A percentile compares a stretch with the other conserved stretches of the same genome.
Evolutionary conservation across 2,113 vertebrate species (phyloP).

Genomic region (Semicossyphus pulcher): DNA sequence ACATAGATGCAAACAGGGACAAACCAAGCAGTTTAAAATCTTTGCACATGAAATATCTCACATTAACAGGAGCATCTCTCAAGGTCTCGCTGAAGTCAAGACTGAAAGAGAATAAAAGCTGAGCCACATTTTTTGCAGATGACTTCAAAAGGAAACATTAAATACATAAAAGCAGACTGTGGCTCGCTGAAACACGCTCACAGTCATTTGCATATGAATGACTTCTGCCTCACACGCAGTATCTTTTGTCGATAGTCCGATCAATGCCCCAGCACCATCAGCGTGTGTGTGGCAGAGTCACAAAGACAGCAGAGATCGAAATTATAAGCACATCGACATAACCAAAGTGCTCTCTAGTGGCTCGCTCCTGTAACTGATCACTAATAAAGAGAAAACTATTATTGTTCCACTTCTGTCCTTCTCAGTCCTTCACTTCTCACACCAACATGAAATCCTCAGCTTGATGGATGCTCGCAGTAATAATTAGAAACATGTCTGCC

Average conservation of each 20-base stretch:
- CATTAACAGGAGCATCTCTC: not conserved
- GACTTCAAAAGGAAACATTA: not conserved
- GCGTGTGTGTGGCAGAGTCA: not conserved
- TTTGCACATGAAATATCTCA: not conserved
- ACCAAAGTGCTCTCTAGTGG: conserved; percentile 52
- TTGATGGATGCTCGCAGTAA: conserved; percentile 35
- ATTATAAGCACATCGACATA: not conserved
- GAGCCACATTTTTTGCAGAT: not conserved
- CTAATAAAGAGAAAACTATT: not conserved
- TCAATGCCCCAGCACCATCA: not conserved
- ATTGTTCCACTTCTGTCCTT: not conserved
- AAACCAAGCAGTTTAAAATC: not conserved
- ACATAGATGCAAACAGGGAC: not conserved
- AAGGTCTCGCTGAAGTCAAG: not conserved
- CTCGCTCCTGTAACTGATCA: conserved; percentile 5
- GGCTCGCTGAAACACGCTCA: not conserved
- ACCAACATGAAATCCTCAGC: conserved; percentile 1
- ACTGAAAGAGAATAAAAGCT: not conserved
- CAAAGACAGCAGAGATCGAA: conserved; percentile 5
- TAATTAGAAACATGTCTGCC: conserved; percentile 44
- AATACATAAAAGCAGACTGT: not conserved
- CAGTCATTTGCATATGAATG: not conserved
- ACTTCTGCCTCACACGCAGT: not conserved
- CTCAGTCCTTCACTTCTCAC: not conserved
- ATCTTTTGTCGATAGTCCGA: not conserved